These are phyloP conservation scores for Ctenosaura bakeri DNA, from an alignment of 2,797 vertebrate genomes.

Conservation along the genomic window DNA sequence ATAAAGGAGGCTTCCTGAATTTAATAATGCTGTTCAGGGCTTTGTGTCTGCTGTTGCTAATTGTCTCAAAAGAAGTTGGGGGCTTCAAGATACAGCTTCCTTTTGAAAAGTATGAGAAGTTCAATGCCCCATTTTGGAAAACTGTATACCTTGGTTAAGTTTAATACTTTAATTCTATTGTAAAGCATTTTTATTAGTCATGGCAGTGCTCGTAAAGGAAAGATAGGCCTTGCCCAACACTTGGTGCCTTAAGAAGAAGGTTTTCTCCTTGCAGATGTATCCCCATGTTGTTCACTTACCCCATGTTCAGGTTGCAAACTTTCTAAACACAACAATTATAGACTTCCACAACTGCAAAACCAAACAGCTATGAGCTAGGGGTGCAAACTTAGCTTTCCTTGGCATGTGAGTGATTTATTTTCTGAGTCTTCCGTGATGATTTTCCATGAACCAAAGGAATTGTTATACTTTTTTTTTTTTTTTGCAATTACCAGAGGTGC, in stretches of 20 bases:
- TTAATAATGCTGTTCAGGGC: not conserved
- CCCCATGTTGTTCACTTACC: not conserved
- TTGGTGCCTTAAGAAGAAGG: not conserved
- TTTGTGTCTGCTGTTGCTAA: not conserved
- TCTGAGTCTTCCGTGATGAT: too few relatives aligned
- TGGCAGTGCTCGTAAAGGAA: not conserved
- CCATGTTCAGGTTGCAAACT: too few relatives aligned
- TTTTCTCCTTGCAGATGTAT: not conserved
- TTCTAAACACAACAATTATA: not conserved
- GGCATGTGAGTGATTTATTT: not conserved
- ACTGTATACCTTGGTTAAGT: not conserved
- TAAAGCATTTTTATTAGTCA: not conserved
- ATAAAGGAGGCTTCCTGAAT: constrained; percentile 4
- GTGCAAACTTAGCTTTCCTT: not conserved
- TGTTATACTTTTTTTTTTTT: too few relatives aligned
- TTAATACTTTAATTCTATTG: not conserved
- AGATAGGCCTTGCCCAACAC: not conserved
- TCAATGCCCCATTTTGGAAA: not conserved
- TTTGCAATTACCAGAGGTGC: too few relatives aligned
- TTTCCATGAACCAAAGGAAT: too few relatives aligned
- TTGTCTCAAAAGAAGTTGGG: not conserved
- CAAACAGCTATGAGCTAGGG: not conserved
- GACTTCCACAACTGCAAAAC: not conserved
- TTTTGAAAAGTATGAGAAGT: not conserved
- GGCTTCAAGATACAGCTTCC: not conserved